Conservation (phyloP, 2,797 vertebrate genomes). For the Phataginus tetradactyla region DNA sequence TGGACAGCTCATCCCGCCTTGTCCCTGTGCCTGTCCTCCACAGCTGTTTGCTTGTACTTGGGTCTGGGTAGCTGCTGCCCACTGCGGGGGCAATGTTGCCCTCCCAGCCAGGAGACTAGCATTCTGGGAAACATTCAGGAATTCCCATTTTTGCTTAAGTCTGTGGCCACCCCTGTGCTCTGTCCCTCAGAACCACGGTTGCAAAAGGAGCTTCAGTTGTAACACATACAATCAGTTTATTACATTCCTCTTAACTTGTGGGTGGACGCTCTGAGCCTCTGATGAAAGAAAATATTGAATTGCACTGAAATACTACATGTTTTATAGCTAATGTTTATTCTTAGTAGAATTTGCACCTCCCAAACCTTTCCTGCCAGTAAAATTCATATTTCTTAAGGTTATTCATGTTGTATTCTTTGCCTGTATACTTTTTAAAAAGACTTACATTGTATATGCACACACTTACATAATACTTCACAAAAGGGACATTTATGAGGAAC, state of each 20-base stretch:
- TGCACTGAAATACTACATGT: slow-evolving; percentile 79
- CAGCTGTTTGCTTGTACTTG: neutral
- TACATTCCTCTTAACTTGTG: slow-evolving; percentile 80
- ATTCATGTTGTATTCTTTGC: neutral
- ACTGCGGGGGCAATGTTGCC: neutral
- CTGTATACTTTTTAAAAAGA: neutral
- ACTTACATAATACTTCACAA: neutral
- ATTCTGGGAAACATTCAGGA: neutral
- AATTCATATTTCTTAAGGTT: slow-evolving; percentile 34
- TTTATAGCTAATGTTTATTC: slow-evolving; percentile 73
- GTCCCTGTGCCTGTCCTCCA: neutral
- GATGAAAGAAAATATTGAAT: slow-evolving; percentile 82
- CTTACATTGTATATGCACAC: neutral
- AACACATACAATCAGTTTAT: slow-evolving; percentile 76
- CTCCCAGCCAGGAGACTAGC: slow-evolving; percentile 47
- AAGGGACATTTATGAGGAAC: slow-evolving; percentile 11
- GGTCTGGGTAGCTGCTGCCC: neutral
- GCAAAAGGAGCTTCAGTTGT: slow-evolving; percentile 71
- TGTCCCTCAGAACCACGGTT: slow-evolving; percentile 67
- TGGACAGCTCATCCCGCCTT: rapidly evolving
- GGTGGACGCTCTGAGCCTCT: slow-evolving; percentile 78
- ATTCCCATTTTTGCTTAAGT: slow-evolving; percentile 75
- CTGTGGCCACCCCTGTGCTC: slow-evolving; percentile 79
- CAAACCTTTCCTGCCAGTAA: slow-evolving; percentile 51
- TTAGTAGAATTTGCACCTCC: slow-evolving; percentile 76